phyloP scores from a whole-genome alignment of 2,113 vertebrate genomes.

The Nycticryphes semicollaris region DNA sequence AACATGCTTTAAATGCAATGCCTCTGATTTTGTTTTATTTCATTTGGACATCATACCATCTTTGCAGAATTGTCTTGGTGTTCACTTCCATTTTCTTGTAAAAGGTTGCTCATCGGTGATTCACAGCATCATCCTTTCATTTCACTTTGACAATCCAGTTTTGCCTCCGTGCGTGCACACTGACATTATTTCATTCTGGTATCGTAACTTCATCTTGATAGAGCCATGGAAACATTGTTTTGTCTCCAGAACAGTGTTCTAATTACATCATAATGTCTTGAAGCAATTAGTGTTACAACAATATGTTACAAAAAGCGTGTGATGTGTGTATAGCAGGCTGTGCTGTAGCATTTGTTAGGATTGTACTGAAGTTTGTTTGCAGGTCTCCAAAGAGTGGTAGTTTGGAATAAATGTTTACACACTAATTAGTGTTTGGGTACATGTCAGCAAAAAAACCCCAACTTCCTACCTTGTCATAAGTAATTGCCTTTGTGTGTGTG shows the following conservation, averaged over 20 bases:
- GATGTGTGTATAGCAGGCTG: neutral
- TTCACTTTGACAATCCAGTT: neutral
- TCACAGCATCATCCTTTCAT: neutral
- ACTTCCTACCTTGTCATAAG: conserved; percentile 9
- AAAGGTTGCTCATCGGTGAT: neutral
- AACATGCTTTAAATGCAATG: neutral
- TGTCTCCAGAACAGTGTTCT: neutral
- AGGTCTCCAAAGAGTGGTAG: neutral
- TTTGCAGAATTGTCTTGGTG: neutral
- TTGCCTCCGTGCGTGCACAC: neutral
- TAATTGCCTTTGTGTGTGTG: conserved; percentile 19
- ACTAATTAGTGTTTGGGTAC: conserved; percentile 9
- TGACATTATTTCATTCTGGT: neutral
- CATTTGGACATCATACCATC: neutral
- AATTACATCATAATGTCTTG: conserved; percentile 30
- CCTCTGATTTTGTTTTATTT: neutral
- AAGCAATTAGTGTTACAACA: conserved; percentile 17
- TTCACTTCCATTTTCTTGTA: neutral
- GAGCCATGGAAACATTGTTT: conserved; percentile 11
- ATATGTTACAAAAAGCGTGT: neutral
- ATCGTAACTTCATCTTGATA: neutral
- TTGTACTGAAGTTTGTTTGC: neutral
- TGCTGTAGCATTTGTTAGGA: neutral
- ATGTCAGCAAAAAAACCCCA: neutral
- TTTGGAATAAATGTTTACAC: conserved; percentile 2